phyloP scores from a whole-genome alignment of 2,888 invertebrate species.

The Dione juno region DNA sequence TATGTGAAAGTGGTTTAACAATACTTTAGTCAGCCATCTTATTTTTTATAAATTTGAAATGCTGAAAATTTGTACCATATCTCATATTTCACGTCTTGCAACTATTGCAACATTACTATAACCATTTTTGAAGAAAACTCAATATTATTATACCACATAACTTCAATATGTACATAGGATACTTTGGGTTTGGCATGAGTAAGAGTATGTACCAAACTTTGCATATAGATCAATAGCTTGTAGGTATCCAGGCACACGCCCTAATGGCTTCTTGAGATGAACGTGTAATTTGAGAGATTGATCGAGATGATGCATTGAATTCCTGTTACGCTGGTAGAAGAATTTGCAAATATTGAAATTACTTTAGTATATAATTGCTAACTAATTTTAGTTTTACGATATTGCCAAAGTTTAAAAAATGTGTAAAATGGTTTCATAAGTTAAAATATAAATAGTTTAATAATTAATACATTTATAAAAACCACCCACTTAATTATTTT shows the following conservation, averaged over 20 bases:
- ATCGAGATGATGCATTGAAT: conserved; percentile 31
- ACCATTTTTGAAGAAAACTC: not conserved
- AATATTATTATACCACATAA: not conserved
- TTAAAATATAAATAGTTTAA: too few relatives aligned
- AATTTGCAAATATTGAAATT: too few relatives aligned
- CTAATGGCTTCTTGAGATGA: conserved; percentile 49
- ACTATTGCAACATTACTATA: not conserved
- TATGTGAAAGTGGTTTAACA: not conserved
- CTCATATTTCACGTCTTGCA: too few relatives aligned
- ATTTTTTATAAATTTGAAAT: too few relatives aligned
- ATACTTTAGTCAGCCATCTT: not conserved
- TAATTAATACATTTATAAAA: conserved; percentile 16
- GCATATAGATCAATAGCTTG: conserved; percentile 24
- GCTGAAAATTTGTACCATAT: too few relatives aligned
- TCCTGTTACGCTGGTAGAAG: conserved; percentile 3
- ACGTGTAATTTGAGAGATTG: conserved; percentile 47
- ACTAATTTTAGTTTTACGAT: too few relatives aligned
- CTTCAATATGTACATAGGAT: not conserved
- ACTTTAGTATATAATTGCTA: too few relatives aligned
- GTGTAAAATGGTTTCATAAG: too few relatives aligned
- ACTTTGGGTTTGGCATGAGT: conserved; percentile 11
- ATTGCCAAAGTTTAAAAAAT: too few relatives aligned
- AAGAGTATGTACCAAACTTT: conserved; percentile 16
- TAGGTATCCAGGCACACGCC: conserved; percentile 31
- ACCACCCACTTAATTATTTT: conserved; percentile 28